Evolutionary conservation across 2,797 vertebrate genomes (phyloP).

Genomic region (Trachops cirrhosus): DNA sequence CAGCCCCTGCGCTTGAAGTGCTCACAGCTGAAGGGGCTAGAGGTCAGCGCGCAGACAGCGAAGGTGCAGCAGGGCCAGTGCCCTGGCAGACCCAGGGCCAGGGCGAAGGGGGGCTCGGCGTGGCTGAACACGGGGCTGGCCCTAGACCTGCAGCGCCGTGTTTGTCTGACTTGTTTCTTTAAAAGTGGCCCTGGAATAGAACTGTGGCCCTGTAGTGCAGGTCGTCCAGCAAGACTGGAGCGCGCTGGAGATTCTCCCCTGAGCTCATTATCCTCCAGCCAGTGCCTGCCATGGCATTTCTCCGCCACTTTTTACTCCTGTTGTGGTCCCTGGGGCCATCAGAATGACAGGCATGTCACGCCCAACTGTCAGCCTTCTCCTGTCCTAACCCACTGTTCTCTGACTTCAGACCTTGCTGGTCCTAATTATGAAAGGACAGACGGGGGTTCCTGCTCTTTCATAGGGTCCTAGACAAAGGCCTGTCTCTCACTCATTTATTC

Average conservation of each 20-base stretch:
- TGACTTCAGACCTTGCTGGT: conserved; percentile 39
- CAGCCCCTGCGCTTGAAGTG: neutral
- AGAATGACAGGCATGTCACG: conserved; percentile 17
- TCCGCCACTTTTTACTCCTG: conserved; percentile 3
- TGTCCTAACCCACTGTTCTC: conserved; percentile 3
- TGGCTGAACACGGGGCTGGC: neutral
- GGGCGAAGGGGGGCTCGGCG: neutral
- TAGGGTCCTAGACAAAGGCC: neutral
- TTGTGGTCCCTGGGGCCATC: conserved; percentile 25
- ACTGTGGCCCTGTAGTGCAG: neutral
- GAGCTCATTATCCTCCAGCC: conserved; percentile 36
- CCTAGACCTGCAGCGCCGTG: neutral
- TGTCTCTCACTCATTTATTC: neutral
- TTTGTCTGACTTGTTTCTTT: neutral
- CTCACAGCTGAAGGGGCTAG: neutral
- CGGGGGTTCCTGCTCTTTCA: neutral
- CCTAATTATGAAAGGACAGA: conserved; percentile 53
- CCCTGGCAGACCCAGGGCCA: neutral
- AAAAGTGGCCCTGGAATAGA: neutral
- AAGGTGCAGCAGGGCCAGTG: neutral
- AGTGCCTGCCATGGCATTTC: neutral
- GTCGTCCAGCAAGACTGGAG: neutral
- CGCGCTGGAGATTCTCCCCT: neutral
- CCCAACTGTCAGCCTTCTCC: conserved; percentile 51
- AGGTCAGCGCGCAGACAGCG: fast-evolving